Evolutionary conservation across 2,797 vertebrate species (phyloP), one percentile per base, ranked within the genome.

Genomic region (Sebastes baramenuke): DNA sequence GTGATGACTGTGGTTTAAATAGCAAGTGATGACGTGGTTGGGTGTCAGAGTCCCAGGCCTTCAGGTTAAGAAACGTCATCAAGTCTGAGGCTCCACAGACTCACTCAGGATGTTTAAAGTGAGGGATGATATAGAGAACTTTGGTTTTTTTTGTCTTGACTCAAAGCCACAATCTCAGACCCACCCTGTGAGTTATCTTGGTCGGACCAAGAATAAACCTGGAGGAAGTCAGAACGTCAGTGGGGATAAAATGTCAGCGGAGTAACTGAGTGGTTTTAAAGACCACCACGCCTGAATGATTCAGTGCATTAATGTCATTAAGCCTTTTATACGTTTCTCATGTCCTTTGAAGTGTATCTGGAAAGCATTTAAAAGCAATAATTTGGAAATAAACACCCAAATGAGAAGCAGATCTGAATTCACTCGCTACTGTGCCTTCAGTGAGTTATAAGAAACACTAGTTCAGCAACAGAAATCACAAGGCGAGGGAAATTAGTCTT

Each of bases 81-180:
- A 4, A 38, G 30, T 81, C n/a, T 83, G 64, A 85, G 16, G 32
- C 76, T 75, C 2, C 60, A 46, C 80, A 80, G 84, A 78, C 67
- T 46, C 72, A 42, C 24, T 61, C 38, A 27, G 68, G 29, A 56
- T 5, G 22, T 42, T 69, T 66, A 2, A 69, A 10, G 0, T 34
- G 3, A 69, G n/a, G 10, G 14, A 46, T 16, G 46, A 54, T 10
- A 4, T 4, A 22, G 59, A 60, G 55, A 36, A 36, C 13, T 32
- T 52, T 52, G 8, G 1, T 52, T 20, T 52, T 49, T 52, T 52
- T 52, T 20, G 42, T 71, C 16, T 25, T 36, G 72, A 83, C 62
- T 68, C 67, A 67, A 62, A 70, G 64, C 77, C 79, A 79, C 80
- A 80, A 61, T 85, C 74, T 89, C 20, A 38, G 70, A 67, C 30